Evolutionary conservation across 2,888 invertebrate genomes (phyloP), one percentile per base, ranked within the genome.

Genomic region (Seira sanloemensis): DNA sequence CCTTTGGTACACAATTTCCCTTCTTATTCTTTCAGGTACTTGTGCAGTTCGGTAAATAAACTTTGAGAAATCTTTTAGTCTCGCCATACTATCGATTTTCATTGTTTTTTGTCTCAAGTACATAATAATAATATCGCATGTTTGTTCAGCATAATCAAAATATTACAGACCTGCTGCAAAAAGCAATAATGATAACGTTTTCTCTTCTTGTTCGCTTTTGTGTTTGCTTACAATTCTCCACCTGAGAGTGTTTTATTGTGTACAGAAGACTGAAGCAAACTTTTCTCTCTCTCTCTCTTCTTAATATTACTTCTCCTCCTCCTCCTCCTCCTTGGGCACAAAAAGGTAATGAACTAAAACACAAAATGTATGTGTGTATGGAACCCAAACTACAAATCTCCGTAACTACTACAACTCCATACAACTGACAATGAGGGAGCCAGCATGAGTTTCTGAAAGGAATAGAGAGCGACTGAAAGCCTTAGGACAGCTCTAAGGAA

Each of bases 151-250:
- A 37, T 37, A 37, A 37, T 37, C 37, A 37, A 37, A 37, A 37
- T 37, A 37, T 37, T 37, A 37, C 37, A 37, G 37, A 37, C 37
- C 25, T 50, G 54, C 73, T 73, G 73, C 7, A 18, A 58, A 58
- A 73, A 73, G 58, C 26, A 26, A 58, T 73, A 73, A 72, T 69
- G 37, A 69, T 69, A 16, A 54, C 25, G 58, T 46, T 23, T 71
- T 71, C 9, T 24, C 23, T 37, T 18, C n/a, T 37, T 37, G 37
- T 37, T 37, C 12, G 37, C 37, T 37, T 37, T n/a, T n/a, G n/a
- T 54, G 54, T 72, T 72, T 72, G 25, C 73, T 72, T 2, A 54
- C 71, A 72, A n/a, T 24, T 12, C 67, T 24, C 4, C 24, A 7
- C 37, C 4, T 12, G 5, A 7, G 37, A 37, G 37, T 37, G 37